Percentiles rank a stretch among this genome's conserved stretches.
Conservation (phyloP, 2,797 vertebrate species). For the Acanthurus lineatus region DNA sequence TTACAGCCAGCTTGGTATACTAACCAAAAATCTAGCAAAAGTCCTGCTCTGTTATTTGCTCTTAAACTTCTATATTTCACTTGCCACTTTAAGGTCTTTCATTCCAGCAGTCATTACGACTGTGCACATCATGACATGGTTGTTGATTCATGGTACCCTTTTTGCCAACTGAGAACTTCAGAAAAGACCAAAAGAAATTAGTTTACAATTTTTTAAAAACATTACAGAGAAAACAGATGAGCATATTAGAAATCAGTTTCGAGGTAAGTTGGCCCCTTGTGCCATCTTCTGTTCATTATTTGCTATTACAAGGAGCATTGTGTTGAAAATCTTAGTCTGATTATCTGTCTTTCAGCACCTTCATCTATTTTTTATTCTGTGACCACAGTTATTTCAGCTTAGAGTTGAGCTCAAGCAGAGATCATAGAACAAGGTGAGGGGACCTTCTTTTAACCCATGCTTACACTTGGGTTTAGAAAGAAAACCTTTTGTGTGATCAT, state of each 20-base stretch:
- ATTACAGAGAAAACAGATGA: not conserved
- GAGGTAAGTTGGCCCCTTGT: constrained; percentile 37
- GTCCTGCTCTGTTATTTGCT: not conserved
- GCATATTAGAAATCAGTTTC: not conserved
- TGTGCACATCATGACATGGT: not conserved
- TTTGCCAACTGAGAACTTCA: not conserved
- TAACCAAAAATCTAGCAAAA: not conserved
- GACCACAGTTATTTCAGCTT: not conserved
- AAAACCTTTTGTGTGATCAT: not conserved
- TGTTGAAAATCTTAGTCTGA: not conserved
- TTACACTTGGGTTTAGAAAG: not conserved
- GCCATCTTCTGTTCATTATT: constrained; percentile 75
- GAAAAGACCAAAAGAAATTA: not conserved
- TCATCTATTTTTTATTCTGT: not conserved
- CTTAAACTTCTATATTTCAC: not conserved
- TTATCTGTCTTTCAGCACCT: not conserved
- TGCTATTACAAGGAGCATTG: constrained; percentile 5
- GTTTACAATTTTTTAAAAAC: not conserved
- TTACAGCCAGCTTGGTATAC: not conserved
- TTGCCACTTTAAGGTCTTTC: not conserved
- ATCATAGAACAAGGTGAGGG: constrained; percentile 19
- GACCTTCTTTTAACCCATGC: constrained; percentile 28
- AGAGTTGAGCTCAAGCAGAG: constrained; percentile 24
- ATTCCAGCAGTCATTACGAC: not conserved
- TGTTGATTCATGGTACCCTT: not conserved